phyloP scores from a whole-genome alignment of 2,797 vertebrate species.

The Eremophila alpestris region DNA sequence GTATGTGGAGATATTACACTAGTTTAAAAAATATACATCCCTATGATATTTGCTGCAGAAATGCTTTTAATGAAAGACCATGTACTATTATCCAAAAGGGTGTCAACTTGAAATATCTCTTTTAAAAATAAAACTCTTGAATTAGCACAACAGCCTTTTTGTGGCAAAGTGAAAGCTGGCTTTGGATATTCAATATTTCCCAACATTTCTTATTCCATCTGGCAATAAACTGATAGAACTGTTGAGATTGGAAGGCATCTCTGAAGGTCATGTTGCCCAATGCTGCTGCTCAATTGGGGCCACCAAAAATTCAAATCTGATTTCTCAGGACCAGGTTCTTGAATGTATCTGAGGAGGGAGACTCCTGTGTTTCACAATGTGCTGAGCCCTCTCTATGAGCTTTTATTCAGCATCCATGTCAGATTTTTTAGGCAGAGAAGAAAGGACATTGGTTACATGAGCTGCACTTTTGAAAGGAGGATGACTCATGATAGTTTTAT shows the following conservation, averaged over 20 bases:
- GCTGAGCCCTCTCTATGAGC: neutral
- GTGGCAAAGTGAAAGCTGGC: neutral
- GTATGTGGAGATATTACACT: neutral
- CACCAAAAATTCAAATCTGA: neutral
- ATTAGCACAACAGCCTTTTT: neutral
- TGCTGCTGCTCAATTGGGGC: rapidly evolving
- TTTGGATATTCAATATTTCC: neutral
- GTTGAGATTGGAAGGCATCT: neutral
- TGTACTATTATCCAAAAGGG: neutral
- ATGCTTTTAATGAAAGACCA: neutral
- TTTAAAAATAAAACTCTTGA: neutral
- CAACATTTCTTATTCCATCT: neutral
- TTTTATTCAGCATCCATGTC: neutral
- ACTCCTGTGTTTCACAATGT: neutral
- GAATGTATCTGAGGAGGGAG: neutral
- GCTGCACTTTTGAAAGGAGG: neutral
- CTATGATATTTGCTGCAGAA: neutral
- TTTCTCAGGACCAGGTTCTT: neutral
- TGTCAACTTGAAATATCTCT: neutral
- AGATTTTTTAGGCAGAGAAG: neutral
- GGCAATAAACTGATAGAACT: neutral
- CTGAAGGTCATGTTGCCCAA: neutral
- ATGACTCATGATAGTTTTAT: neutral
- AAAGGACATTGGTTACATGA: neutral
- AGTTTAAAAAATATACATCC: neutral